Evolutionary conservation across 2,797 vertebrate species (phyloP).

Genomic region (Alcedo atthis): DNA sequence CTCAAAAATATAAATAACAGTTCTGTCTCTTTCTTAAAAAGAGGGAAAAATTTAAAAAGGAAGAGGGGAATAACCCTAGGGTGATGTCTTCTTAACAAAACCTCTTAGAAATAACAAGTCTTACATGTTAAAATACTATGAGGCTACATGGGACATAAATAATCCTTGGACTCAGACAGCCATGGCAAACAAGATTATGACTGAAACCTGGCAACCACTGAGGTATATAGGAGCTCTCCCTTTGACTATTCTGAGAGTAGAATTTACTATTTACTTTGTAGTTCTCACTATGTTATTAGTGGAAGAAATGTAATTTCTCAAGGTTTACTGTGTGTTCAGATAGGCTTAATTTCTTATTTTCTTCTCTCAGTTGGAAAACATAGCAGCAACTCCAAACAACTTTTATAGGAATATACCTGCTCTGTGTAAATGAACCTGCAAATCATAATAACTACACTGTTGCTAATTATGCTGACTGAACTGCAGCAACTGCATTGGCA

Average conservation of each 20-base stretch:
- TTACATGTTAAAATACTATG: not conserved
- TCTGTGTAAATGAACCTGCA: not conserved
- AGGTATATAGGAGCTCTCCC: not conserved
- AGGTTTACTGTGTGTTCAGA: not conserved
- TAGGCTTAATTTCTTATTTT: not conserved
- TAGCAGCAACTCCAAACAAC: not conserved
- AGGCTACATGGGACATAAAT: not conserved
- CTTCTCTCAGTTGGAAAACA: not conserved
- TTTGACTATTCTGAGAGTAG: not conserved
- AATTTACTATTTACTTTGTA: not conserved
- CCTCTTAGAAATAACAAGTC: not conserved
- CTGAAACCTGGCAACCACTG: not conserved
- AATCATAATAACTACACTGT: not conserved
- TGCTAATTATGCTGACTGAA: not conserved
- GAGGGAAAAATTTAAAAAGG: not conserved
- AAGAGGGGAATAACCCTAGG: not conserved
- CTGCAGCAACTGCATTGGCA: not conserved
- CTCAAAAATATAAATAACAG: not conserved
- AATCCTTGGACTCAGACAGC: not conserved
- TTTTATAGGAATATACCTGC: not conserved
- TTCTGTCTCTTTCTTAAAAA: not conserved
- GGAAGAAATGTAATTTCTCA: not conserved
- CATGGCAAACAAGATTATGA: not conserved
- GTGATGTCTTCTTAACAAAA: not conserved
- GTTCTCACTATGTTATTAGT: not conserved